Evolutionary conservation across 2,888 invertebrate species (phyloP).

Genomic region (Rugalucina vietnamica): DNA sequence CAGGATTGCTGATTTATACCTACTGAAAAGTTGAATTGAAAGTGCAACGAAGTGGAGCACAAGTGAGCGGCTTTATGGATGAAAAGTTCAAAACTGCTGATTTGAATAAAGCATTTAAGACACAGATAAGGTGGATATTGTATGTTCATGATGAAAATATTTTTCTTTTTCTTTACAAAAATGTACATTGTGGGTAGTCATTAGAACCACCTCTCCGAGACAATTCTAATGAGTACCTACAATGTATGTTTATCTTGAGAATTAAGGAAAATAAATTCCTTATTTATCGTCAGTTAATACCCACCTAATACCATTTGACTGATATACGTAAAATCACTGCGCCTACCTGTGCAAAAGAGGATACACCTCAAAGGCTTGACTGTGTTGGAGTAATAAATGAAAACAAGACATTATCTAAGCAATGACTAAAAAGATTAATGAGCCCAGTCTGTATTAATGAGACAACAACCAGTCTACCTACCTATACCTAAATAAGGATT

Average conservation of each 20-base stretch:
- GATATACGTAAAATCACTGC: conserved; percentile 2
- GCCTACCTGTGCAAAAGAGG: background rate
- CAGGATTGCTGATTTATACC: background rate
- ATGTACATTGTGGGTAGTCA: no score
- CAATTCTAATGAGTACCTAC: no score
- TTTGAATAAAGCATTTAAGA: no score
- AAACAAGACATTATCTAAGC: conserved; percentile 8
- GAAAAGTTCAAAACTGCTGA: background rate
- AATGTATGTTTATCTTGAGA: no score
- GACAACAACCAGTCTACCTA: background rate
- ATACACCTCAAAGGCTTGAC: background rate
- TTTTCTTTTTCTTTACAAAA: no score
- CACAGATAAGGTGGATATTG: no score
- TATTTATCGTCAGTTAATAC: no score
- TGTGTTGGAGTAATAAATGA: background rate
- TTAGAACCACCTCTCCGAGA: no score
- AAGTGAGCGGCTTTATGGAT: background rate
- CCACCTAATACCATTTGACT: no score
- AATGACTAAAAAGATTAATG: background rate
- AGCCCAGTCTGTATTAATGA: background rate
- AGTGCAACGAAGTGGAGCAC: background rate
- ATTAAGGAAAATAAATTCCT: no score
- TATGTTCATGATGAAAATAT: no score
- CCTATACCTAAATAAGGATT: no score
- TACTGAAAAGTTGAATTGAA: background rate